These are phyloP conservation scores for Sus scrofa DNA, from an alignment of 2,113 vertebrate species.

Conservation along the genomic window DNA sequence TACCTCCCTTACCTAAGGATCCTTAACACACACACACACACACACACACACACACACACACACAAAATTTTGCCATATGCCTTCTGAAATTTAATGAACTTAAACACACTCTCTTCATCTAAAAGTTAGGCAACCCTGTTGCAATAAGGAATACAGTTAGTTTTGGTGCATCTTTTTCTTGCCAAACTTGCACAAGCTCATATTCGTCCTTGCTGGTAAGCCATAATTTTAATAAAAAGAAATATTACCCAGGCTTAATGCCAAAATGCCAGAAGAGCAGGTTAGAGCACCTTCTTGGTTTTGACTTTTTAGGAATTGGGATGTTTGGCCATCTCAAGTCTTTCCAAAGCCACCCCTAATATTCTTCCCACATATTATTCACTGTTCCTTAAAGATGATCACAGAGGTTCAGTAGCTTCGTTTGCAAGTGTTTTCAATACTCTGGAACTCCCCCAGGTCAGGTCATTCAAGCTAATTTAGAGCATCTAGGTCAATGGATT, in stretches of 20 bases:
- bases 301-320: background rate
- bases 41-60: background rate
- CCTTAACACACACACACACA: background rate
- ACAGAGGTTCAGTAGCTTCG: background rate
- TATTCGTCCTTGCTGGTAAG: background rate
- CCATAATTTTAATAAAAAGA: slow-evolving; percentile 50
- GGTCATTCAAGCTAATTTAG: background rate
- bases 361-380: slow-evolving; percentile 12
- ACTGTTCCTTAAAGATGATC: slow-evolving; percentile 4
- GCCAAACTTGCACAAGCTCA: background rate
- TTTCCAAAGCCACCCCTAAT: background rate
- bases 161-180: slow-evolving; percentile 29
- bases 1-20: background rate
- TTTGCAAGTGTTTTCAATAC: background rate
- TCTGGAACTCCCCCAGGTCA: background rate
- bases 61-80: background rate
- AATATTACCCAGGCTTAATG: background rate
- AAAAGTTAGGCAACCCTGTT: background rate
- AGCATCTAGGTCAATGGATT: background rate
- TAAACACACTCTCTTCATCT: background rate
- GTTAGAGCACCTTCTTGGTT: background rate
- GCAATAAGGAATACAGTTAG: background rate
- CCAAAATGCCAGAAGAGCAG: background rate
- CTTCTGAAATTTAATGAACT: slow-evolving; percentile 41
- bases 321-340: background rate